Evolutionary conservation across 2,888 invertebrate species (phyloP), one percentile per base, ranked within the genome.

Genomic region (Agrochola circellaris): DNA sequence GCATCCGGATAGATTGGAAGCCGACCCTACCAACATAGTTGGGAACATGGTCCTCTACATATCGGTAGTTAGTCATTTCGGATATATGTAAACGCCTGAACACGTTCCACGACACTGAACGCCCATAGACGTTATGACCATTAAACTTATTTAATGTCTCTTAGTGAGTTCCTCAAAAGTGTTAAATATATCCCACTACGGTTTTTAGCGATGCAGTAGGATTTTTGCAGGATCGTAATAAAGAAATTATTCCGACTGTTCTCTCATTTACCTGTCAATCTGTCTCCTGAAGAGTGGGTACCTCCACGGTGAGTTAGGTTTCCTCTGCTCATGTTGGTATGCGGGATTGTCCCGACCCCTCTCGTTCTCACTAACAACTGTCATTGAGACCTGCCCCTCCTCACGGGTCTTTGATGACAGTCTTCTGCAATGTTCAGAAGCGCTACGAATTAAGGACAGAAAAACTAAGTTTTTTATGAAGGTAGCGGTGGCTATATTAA

Each of bases 281-380:
- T 95, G 96, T 86, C 96, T 94, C 86, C 97, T 94, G 82, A 97
- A 97, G 13, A 96, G 94, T 0, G 98, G 98, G 93, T 98, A 98
- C 87, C 98, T 97, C 98, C 98, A 98, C 0, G 98, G 98, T 51
- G 98, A 97, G 93, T 98, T 98, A 1, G 98, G 98, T 86, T 96
- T 97, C 94, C 97, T 92, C 79, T 94, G 95, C 76, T 96, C 96
- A 80, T 96, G 96, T 89, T 98, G 98, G 92, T 97, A 98, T 58
- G 97, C 98, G 73, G 97, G 97, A 91, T 98, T 98, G 85, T 98
- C 98, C 6, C 97, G 95, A 0, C 98, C 98, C 42, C 97, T 89
- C n/a, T 93, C 94, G 90, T 93, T 91, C 90, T 95, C 97, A 86
- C 87, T 96, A 77, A 93, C 96, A 51, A 96, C 94, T 34, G 96